Base-by-base conservation (phyloP, 2,888 invertebrate genomes). In the Pseudoips prasinana region DNA sequence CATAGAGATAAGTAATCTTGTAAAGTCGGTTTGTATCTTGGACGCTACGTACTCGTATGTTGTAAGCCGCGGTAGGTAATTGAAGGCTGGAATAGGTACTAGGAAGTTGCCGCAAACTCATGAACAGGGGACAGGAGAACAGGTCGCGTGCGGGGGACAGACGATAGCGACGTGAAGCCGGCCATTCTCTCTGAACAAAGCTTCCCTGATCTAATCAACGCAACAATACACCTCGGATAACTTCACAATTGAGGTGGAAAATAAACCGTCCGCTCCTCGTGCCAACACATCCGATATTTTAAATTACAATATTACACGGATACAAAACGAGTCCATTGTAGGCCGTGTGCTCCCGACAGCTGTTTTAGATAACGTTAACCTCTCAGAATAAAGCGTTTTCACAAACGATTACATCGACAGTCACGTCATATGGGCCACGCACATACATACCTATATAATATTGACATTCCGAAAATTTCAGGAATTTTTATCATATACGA, bases 361-460 rank as follows among this genome's bases (percentile, higher is more conserved):
- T 82, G 85, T 72, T 83, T 83, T 77, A 85, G 85, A 86, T 86
- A 85, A 81, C 80, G 75, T 72, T 76, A 83, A 80, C 82, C 84
- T 80, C 73, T 57, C 64, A 61, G 72, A 78, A 81, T 78, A 81
- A 83, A 82, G 73, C 71, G 63, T 62, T 60, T 20, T 62, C 54
- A 44, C 54, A 57, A 71, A 72, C 73, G 72, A 78, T 77, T 72
- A 77, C 63, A 72, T 58, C 63, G 59, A 68, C 70, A 72, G 70
- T 73, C 63, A 64, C 53, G 60, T 43, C 46, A 40, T 34, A 33
- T 43, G 34, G 39, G 51, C 54, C 49, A 41, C 49, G 45, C 48
- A 64, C 53, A 50, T 52, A 50, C 58, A 42, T 35, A 32, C n/a
- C n/a, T n/a, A n/a, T n/a, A n/a, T n/a, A n/a, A n/a, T n/a, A n/a